Percentiles rank a stretch among this genome's conserved stretches.
Evolutionary conservation across 1,140 invertebrate species (phyloP).

Genomic region (Triops cancriformis): DNA sequence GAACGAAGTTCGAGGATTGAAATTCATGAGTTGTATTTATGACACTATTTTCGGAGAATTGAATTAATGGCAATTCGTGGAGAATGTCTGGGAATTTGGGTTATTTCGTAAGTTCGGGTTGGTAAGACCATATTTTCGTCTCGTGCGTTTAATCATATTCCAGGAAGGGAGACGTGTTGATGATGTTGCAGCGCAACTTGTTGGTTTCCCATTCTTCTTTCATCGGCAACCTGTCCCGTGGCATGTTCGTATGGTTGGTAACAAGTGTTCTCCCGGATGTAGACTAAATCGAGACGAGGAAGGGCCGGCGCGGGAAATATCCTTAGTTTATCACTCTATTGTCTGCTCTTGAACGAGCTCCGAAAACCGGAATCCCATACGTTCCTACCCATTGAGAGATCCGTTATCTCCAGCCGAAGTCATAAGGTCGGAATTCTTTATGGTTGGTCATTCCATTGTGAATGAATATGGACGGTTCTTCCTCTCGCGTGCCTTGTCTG

Average conservation of each 20-base stretch:
- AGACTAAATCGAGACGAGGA: neutral
- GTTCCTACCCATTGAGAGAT: neutral
- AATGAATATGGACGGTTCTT: neutral
- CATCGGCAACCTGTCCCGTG: neutral
- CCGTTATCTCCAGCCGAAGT: neutral
- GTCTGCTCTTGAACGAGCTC: neutral
- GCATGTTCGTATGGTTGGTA: neutral
- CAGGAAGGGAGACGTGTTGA: no score
- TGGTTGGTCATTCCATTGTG: neutral
- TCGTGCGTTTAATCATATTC: no score
- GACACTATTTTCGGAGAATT: no score
- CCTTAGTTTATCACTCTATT: neutral
- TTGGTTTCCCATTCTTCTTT: neutral
- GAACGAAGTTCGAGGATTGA: no score
- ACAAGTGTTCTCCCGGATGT: neutral
- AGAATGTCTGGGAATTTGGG: no score
- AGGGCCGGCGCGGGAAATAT: neutral
- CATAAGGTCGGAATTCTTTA: constrained; percentile 8
- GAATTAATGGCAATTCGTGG: no score
- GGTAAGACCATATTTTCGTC: no score
- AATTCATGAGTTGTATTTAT: no score
- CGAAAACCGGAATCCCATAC: neutral
- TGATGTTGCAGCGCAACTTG: no score
- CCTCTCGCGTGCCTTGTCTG: neutral
- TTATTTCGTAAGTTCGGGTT: no score